Conservation (phyloP, 2,888 invertebrate genomes). For the Pilophorus perplexus region DNA sequence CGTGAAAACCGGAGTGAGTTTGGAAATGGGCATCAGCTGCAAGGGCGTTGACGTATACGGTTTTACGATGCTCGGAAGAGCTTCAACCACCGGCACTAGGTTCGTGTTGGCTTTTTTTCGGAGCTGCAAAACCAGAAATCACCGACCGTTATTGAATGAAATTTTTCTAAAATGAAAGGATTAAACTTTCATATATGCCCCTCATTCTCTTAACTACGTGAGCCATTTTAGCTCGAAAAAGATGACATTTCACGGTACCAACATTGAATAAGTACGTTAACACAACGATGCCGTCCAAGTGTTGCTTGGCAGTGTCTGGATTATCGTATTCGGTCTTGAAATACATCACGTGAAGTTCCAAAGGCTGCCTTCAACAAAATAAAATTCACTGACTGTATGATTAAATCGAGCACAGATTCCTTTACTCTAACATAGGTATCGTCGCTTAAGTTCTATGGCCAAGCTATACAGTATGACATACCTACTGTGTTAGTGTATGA, state of each 20-base stretch:
- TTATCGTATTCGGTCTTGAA: constrained; percentile 31
- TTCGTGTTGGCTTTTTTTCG: background rate
- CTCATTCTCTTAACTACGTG: no score
- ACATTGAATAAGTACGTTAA: constrained; percentile 26
- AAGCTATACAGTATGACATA: no score
- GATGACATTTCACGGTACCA: no score
- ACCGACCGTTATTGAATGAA: no score
- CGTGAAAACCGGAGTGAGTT: constrained; percentile 8
- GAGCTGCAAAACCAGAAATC: background rate
- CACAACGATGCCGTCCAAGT: constrained; percentile 30
- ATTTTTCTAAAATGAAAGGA: no score
- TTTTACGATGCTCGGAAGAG: background rate
- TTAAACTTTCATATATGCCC: no score
- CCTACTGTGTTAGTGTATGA: no score
- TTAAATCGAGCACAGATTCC: no score
- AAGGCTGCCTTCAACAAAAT: constrained; percentile 9
- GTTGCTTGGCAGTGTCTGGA: constrained; percentile 22
- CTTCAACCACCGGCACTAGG: constrained; percentile 1
- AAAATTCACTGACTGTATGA: no score
- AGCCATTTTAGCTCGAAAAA: no score
- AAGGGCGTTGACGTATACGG: constrained; percentile 15
- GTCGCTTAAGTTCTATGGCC: no score
- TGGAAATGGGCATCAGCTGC: constrained; percentile 14
- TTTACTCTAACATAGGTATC: no score
- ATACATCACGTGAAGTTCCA: constrained; percentile 31